Evolutionary conservation across 2,797 vertebrate genomes (phyloP), one percentile per base, ranked within the genome.

Genomic region (Hoplostethus atlanticus): DNA sequence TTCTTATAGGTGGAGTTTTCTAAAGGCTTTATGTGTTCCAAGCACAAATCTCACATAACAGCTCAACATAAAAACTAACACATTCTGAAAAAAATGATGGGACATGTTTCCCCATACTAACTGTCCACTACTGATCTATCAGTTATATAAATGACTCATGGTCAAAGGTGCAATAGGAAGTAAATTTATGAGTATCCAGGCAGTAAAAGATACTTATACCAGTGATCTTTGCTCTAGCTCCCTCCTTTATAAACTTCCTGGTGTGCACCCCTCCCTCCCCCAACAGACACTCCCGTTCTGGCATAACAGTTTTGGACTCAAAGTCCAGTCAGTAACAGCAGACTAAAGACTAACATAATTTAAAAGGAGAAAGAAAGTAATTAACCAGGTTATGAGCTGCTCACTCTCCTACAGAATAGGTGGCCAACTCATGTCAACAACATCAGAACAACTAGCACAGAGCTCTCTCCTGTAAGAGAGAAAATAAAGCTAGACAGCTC

Each of bases 401-500:
- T 83, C 69, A 17, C 74, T 77, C 78, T 74, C 52, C 64, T 64
- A 68, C 73, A 76, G 68, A 83, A 65, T 68, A 78, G 76, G 79
- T 87, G 79, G 77, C 76, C 77, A 82, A 79, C 63, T 73, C 38
- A n/a, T 62, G 78, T 86, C 83, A 78, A 76, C 73, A 64, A 68
- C 69, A 59, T 76, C 71, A 53, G 60, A 64, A 76, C 77, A 84
- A 84, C 74, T 31, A 51, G 58, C 67, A 61, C 47, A 58, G 53
- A 73, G 66, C 46, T 61, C 21, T 75, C 21, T 15, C 16, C 5
- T 6, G 28, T 36, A n/a, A 34, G 51, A 70, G 52, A 71, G 42
- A 73, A 68, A 80, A 86, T 76, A 69, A 65, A 71, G 77, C 48
- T 28, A 72, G 80, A 72, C 72, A 38, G 67, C 73, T 16, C 16